These are phyloP conservation scores for Orientallactaga bullata DNA, from an alignment of 2,113 vertebrate genomes.

Conservation along the genomic window DNA sequence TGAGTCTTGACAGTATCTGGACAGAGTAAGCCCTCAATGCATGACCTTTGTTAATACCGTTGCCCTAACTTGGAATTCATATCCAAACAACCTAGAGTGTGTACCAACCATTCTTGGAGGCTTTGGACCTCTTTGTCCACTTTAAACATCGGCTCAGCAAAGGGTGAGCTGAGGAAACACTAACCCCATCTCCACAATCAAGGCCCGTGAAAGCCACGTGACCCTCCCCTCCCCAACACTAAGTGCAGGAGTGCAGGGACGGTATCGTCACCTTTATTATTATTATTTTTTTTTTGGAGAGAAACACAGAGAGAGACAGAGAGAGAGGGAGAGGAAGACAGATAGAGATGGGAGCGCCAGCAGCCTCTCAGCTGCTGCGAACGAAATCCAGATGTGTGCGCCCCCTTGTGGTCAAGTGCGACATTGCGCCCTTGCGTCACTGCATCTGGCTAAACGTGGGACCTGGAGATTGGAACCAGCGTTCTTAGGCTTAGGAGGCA, in stretches of 20 bases:
- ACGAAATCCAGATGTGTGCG: too few relatives aligned
- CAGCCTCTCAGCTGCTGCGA: too few relatives aligned
- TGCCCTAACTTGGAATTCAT: not conserved
- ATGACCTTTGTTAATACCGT: not conserved
- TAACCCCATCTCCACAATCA: fast-evolving
- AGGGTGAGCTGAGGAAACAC: not conserved
- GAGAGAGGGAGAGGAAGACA: too few relatives aligned
- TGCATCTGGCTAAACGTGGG: too few relatives aligned
- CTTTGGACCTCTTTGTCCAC: not conserved
- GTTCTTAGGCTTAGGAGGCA: too few relatives aligned
- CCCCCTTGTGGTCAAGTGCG: too few relatives aligned
- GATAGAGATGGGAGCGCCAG: too few relatives aligned
- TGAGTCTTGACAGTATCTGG: not conserved
- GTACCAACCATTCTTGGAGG: not conserved
- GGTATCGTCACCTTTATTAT: slow-evolving; percentile 49
- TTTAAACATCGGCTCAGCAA: not conserved
- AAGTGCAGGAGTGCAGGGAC: slow-evolving; percentile 56
- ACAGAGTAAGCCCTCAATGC: not conserved
- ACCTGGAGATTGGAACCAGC: too few relatives aligned
- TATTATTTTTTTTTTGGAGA: too few relatives aligned
- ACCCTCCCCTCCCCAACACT: not conserved
- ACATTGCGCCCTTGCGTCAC: too few relatives aligned
- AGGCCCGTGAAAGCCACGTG: not conserved
- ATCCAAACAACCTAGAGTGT: not conserved
- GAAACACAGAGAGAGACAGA: too few relatives aligned